A percentile compares a stretch with the other conserved stretches of the same genome.
Evolutionary conservation across 1,140 invertebrate species (phyloP).

Genomic region (Listronotus bonariensis): DNA sequence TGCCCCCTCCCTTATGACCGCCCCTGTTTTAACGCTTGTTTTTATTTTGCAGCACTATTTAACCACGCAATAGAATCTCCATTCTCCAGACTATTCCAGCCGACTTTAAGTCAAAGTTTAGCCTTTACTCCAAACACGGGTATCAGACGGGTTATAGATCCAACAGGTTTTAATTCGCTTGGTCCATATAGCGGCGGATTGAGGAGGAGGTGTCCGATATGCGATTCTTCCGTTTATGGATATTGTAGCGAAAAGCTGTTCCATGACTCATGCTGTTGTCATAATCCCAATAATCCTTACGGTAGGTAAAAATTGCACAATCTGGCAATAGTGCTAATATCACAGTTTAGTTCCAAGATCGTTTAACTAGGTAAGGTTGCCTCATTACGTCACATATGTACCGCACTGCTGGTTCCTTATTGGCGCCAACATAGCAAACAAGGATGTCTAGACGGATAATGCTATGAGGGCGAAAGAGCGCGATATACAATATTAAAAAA

Average conservation of each 20-base stretch:
- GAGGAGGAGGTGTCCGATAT: slow-evolving; percentile 65
- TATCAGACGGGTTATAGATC: neutral
- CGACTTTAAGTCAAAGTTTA: slow-evolving; percentile 2
- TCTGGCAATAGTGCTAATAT: too few relatives aligned
- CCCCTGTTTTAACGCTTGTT: too few relatives aligned
- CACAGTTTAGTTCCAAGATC: too few relatives aligned
- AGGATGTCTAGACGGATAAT: too few relatives aligned
- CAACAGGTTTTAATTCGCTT: slow-evolving; percentile 10
- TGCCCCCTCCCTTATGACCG: too few relatives aligned
- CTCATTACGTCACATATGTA: too few relatives aligned
- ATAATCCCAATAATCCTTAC: slow-evolving; percentile 59
- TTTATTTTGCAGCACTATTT: slow-evolving; percentile 20
- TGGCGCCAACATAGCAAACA: too few relatives aligned
- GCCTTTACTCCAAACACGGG: slow-evolving; percentile 3
- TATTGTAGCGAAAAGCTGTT: slow-evolving; percentile 75
- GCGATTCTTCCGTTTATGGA: slow-evolving; percentile 74
- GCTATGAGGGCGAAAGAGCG: too few relatives aligned
- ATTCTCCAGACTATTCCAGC: neutral
- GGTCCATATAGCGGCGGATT: slow-evolving; percentile 15
- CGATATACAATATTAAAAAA: too few relatives aligned
- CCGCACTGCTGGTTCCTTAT: too few relatives aligned
- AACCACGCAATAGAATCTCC: slow-evolving; percentile 20
- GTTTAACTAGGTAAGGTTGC: too few relatives aligned
- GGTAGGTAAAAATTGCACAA: slow-evolving; percentile 63
- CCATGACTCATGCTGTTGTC: slow-evolving; percentile 76